Conservation (phyloP, 2,113 vertebrate genomes). For the Scopus umbretta region DNA sequence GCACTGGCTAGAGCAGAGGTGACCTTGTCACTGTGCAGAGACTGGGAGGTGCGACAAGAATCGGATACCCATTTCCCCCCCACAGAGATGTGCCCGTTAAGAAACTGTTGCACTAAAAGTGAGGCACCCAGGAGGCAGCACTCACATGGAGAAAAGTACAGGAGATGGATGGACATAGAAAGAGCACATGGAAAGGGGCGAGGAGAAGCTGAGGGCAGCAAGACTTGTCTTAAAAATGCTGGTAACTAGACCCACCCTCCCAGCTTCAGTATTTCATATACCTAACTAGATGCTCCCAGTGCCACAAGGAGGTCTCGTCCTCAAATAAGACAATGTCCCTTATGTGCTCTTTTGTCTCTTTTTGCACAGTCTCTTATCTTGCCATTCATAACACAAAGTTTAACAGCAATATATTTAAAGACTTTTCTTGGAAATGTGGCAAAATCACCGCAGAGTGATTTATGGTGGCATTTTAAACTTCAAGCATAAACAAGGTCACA, state of each 20-base stretch:
- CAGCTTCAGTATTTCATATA: background rate
- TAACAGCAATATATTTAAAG: background rate
- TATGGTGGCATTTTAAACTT: background rate
- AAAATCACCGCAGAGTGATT: background rate
- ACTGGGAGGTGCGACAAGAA: background rate
- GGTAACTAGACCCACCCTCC: background rate
- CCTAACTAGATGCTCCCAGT: fast-evolving
- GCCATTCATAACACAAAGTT: background rate
- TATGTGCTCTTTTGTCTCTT: background rate
- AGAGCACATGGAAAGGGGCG: background rate
- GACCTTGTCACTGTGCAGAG: background rate
- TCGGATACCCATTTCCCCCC: background rate
- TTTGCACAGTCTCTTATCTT: background rate
- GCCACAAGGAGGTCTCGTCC: background rate
- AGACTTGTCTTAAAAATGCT: background rate
- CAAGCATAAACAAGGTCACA: background rate
- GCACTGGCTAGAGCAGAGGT: background rate
- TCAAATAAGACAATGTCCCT: background rate
- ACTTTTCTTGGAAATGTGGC: background rate
- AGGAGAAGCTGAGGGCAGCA: background rate
- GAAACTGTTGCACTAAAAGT: background rate
- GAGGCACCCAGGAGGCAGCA: background rate
- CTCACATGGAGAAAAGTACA: background rate
- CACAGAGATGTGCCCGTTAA: background rate
- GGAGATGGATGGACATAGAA: background rate